Evolutionary conservation across 2,888 invertebrate species (phyloP), one percentile per base, ranked within the genome.

Genomic region (Diachrysia chrysitis): DNA sequence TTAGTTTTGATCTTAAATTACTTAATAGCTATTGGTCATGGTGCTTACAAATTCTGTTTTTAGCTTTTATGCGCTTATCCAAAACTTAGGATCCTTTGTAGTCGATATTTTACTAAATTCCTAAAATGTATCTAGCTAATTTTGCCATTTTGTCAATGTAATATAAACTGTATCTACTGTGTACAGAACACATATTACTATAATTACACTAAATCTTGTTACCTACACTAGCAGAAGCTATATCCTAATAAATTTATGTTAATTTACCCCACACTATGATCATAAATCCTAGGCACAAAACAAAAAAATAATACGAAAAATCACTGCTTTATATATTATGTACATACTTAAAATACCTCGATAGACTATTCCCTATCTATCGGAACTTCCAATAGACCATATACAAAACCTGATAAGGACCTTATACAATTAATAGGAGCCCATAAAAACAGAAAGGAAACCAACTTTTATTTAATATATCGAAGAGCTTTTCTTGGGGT

Each of bases 381-480:
- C 35, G 56, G 0, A n/a, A n/a, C 42, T 35, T 3, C 37, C 21
- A 14, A 37, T 25, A 58, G 42, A 14, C 53, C 56, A 58, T 42
- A 68, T 54, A 66, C 53, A 62, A 73, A 71, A 32, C 48, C 63
- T 53, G 59, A 78, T 69, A 71, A 62, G 23, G 58, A 79, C 69
- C 70, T n/a, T n/a, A n/a, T 56, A 42, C 56, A 48, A 70, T 65
- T 29, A 53, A 78, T 63, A 58, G 53, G 51, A 23, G 19, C 35
- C 61, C 61, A 69, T 79, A 76, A 74, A 78, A 37, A 58, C 55
- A 60, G 60, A 58, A 65, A 54, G 64, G 51, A 46, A 42, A 56
- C 23, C n/a, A 63, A 35, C 63, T 69, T 46, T 62, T 70, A 71
- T 46, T 62, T 70, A 71, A 79, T 72, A 79, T 77, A 77, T 79